Base-by-base conservation (phyloP, 2,888 invertebrate species). In the Drosophila robusta region DNA sequence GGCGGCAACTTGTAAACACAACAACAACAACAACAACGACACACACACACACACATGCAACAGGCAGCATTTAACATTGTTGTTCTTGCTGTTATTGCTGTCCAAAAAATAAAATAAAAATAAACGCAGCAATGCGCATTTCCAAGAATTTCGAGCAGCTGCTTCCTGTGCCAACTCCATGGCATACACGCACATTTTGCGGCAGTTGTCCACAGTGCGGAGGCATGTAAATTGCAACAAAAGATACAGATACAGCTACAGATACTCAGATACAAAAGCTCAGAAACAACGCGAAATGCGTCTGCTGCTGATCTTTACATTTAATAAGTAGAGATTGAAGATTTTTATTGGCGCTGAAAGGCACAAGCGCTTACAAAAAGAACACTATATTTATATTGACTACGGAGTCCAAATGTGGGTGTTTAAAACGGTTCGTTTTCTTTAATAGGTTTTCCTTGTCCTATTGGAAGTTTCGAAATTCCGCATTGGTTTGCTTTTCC, bases 111-210 rank as follows among this genome's bases (percentile, higher is more conserved):
- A 39, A 24, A 39, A 39, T 22, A 45, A 14, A 54, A 65, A 75
- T 60, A 68, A 75, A 78, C 56, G 62, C 65, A 61, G 63, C 72
- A 64, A 47, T 73, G 67, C 51, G 60, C 55, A 80, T 75, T 85
- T 85, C 85, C 76, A 75, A 85, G 89, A 89, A 85, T 81, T 85
- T 85, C 76, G 73, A 87, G 89, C 85, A 89, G 85, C 85, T 85
- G 85, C 89, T 85, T 85, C 89, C 85, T 85, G 87, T 71, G 67
- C 62, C 41, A 66, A 38, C 42, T 67, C 45, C 51, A 42, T 36
- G 14, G 51, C 29, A 51, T 47, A 44, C 72, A 85, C 86, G 86
- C 81, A 84, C 81, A 85, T 60, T 74, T 78, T 73, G 73, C 63
- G 29, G 52, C 80, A 71, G 64, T 77, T 79, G 80, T 70, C 70